A percentile compares a stretch with the other conserved stretches of the same genome.
Conservation (phyloP, 2,888 invertebrate species). For the Ectemnius lituratus region DNA sequence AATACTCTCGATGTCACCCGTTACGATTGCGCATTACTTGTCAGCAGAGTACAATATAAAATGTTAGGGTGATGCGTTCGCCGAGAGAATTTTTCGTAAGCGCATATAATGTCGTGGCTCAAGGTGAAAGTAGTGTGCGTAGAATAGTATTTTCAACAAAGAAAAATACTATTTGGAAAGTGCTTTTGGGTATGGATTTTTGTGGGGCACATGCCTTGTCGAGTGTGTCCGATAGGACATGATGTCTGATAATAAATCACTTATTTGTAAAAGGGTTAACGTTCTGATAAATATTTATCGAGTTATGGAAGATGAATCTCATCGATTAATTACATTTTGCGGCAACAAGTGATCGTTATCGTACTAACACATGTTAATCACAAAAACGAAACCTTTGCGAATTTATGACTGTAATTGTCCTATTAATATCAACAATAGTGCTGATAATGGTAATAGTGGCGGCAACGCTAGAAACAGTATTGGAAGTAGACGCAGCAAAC, state of each 20-base stretch:
- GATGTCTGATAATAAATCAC: conserved; percentile 13
- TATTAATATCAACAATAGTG: conserved; percentile 48
- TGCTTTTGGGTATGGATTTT: conserved; percentile 7
- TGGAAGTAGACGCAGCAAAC: conserved; percentile 38
- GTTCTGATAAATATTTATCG: conserved; percentile 19
- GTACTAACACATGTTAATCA: conserved; percentile 6
- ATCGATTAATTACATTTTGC: conserved; percentile 19
- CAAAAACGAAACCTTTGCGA: conserved; percentile 22
- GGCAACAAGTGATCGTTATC: conserved; percentile 11
- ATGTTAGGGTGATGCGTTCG: neutral
- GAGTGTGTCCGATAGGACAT: conserved; percentile 8
- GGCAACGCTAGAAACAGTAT: conserved; percentile 23
- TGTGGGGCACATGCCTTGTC: neutral
- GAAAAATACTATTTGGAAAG: neutral
- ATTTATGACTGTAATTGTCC: conserved; percentile 44
- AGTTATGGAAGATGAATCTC: conserved; percentile 16
- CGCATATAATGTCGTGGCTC: neutral
- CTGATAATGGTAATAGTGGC: conserved; percentile 40
- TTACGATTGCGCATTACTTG: conserved; percentile 4
- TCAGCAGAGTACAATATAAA: neutral
- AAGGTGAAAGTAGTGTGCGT: conserved; percentile 15
- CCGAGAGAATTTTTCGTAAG: neutral
- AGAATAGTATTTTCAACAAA: conserved; percentile 5
- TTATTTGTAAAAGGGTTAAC: conserved; percentile 5
- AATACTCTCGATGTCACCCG: neutral